Evolutionary conservation across 2,797 vertebrate genomes (phyloP), one percentile per base, ranked within the genome.

Genomic region (Clarias fuscus): DNA sequence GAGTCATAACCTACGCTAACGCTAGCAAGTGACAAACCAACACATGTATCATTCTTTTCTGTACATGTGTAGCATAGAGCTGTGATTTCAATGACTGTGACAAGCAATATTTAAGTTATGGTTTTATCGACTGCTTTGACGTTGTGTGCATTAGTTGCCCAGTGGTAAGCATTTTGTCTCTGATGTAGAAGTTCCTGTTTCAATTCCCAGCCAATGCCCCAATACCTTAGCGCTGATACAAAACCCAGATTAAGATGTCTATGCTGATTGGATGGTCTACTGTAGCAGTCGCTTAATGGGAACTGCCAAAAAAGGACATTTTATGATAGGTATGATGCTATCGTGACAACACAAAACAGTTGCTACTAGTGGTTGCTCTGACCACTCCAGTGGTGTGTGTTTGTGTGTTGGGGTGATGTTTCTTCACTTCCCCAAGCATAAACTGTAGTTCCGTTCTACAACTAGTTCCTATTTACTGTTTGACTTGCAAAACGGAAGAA

Each of bases 371-470:
- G 20, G 62, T 22, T 37, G 7, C 7, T 22, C 27, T 6, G 27
- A 7, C 20, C 14, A n/a, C 10, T 27, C 61, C 37, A 27, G 61
- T 43, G 24, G 13, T 64, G 61, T 62, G 78, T 10, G 37, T 37
- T 3, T 37, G 37, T 8, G 37, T 37, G 37, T 37, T 10, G 48
- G 48, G 8, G 48, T 10, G 24, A 80, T 80, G 33, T 48, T 43
- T 80, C 61, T 64, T 80, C 61, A 80, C 33, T 48, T 65, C 61
- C 33, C 33, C 33, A n/a, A 6, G 24, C 7, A n/a, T 14, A n/a
- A 48, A 48, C 61, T 43, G n/a, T n/a, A 62, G 22, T 80, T 80
- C 59, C 22, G 14, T 80, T 79, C 33, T 62, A 13, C 77, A 80
- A 1, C 64, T 48, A n/a, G 24, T 40, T 40, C 33, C 59, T 2